phyloP scores from a whole-genome alignment of 2,888 invertebrate genomes.

The Ennomos fuscantarius region DNA sequence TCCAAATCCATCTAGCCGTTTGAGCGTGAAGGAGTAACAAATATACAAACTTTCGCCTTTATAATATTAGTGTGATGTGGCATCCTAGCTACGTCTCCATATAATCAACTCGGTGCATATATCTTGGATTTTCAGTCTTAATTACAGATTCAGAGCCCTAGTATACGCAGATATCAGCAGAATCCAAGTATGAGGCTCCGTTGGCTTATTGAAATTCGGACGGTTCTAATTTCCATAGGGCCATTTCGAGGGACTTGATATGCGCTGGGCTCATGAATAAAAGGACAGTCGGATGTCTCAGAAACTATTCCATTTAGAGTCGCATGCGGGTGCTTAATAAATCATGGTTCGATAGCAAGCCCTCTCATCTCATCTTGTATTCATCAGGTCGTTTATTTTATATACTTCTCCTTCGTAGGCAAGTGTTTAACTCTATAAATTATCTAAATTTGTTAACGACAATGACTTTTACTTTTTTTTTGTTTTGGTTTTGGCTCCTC shows the following conservation, averaged over 20 bases:
- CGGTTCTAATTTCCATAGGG: slow-evolving; percentile 47
- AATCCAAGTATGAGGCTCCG: slow-evolving; percentile 26
- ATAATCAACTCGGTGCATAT: too few species aligned
- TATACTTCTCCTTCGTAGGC: too few species aligned
- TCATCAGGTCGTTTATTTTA: slow-evolving; percentile 29
- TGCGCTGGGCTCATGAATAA: slow-evolving; percentile 52
- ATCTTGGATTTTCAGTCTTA: slow-evolving; percentile 1
- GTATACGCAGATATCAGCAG: slow-evolving; percentile 21
- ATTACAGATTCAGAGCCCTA: slow-evolving; percentile 4
- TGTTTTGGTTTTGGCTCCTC: too few species aligned
- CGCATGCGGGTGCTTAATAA: slow-evolving; percentile 33
- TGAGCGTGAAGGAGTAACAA: too few species aligned
- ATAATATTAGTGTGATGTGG: too few species aligned
- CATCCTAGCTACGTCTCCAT: not conserved
- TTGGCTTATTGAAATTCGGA: slow-evolving; percentile 45
- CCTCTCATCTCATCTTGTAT: slow-evolving; percentile 18
- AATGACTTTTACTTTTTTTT: too few species aligned
- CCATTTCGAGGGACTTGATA: slow-evolving; percentile 39
- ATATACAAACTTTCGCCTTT: too few species aligned
- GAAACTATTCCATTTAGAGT: slow-evolving; percentile 41
- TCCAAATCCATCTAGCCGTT: too few species aligned
- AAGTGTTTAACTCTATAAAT: too few species aligned
- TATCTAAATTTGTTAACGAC: too few species aligned
- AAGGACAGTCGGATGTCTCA: slow-evolving; percentile 38
- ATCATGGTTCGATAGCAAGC: slow-evolving; percentile 26